Base-by-base conservation (phyloP, 2,888 invertebrate genomes). In the Watsonalla cultraria region DNA sequence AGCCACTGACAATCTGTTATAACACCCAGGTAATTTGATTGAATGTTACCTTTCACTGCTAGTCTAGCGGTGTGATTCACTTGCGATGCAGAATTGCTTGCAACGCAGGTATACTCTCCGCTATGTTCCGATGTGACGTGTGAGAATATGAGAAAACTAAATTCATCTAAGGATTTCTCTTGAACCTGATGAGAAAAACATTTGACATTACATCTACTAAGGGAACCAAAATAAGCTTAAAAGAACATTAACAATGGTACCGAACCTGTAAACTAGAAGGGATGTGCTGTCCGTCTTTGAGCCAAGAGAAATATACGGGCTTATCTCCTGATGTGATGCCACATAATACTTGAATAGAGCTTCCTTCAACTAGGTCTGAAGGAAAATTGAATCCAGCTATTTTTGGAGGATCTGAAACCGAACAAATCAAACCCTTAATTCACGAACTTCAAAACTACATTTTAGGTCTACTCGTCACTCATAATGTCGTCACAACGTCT, bases 321-420 rank as follows among this genome's bases (percentile, higher is more conserved):
- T 94, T 93, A 70, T 94, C 94, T 39, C 94, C 94, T 24, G 94
- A 92, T 47, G 94, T 95, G 58, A 96, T 94, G 42, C 94, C 95
- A 74, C 96, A 96, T 0, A 96, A 93, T 46, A 97, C 94, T 84
- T 96, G 95, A 61, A 96, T 94, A 51, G 97, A 92, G 74, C 96
- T 95, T 57, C 96, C 95, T 90, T 97, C 94, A 73, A 95, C 94
- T 24, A 96, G 91, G 74, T 95, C 95, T 54, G 93, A 91, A 0
- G 97, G 96, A 77, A 97, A 97, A 35, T 91, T 92, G 80, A 98
- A 97, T 5, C 96, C 95, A 64, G 96, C 96, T 76, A 97, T 94
- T 72, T 96, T 94, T 6, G 97, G 97, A 9, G 96, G 96, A 91
- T 93, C 94, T 94, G 84, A 46, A 65, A 74, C 24, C 24, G 24